phyloP scores from a whole-genome alignment of 2,113 vertebrate genomes.

The Nestor notabilis region DNA sequence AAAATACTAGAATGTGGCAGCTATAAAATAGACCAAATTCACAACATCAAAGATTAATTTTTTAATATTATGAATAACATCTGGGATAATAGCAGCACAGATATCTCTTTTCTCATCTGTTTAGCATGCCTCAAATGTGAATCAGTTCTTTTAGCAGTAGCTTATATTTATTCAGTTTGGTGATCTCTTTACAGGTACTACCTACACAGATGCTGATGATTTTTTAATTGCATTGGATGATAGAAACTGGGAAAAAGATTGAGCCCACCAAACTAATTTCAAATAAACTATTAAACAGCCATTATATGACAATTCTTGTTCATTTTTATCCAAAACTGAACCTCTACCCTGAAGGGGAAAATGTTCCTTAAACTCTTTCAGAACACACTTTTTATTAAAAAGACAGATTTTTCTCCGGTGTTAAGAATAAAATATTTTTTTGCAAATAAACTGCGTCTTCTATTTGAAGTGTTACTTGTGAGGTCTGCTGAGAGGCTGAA shows the following conservation, averaged over 20 bases:
- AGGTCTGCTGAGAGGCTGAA: background rate
- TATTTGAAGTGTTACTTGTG: background rate
- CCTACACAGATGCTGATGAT: background rate
- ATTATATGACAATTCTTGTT: background rate
- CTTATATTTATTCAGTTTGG: background rate
- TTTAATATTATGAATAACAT: background rate
- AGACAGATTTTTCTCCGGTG: background rate
- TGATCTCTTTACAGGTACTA: background rate
- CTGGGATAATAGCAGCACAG: background rate
- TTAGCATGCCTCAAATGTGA: background rate
- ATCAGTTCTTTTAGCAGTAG: background rate
- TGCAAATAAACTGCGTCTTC: background rate
- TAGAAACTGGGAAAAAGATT: background rate
- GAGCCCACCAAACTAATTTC: background rate
- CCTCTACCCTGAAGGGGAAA: background rate
- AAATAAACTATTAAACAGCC: background rate
- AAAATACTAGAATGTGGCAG: background rate
- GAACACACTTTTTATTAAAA: background rate
- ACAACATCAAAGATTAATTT: background rate
- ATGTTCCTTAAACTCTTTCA: background rate
- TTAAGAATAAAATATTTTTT: background rate
- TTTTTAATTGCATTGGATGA: background rate
- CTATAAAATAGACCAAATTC: background rate
- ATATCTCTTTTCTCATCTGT: background rate
- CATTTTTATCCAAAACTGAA: background rate